A percentile compares a stretch with the other conserved stretches of the same genome.
phyloP scores from a whole-genome alignment of 1,140 invertebrate species.

The Prorops nasuta region DNA sequence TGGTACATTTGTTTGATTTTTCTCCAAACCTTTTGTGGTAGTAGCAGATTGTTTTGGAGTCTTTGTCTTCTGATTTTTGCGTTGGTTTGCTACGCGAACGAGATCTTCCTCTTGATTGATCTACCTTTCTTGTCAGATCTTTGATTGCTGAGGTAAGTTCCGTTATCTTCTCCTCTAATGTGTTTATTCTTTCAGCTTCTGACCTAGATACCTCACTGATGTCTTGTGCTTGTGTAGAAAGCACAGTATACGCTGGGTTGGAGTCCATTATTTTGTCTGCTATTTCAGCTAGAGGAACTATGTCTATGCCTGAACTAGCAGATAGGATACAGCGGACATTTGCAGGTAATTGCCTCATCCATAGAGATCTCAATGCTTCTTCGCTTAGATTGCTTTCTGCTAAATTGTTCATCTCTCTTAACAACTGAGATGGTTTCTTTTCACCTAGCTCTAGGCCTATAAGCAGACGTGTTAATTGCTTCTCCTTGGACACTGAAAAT shows the following conservation, averaged over 20 bases:
- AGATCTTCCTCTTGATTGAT: no score
- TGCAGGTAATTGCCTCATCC: conserved; percentile 23
- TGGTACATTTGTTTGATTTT: neutral
- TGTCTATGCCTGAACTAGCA: neutral
- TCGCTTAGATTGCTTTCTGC: conserved; percentile 11
- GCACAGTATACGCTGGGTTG: neutral
- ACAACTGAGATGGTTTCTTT: conserved; percentile 28
- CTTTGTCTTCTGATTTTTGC: neutral
- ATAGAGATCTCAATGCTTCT: conserved; percentile 17
- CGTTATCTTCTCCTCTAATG: no score
- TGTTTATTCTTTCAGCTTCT: no score
- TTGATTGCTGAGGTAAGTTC: no score
- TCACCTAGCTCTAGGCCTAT: conserved; percentile 26
- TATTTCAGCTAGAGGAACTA: conserved; percentile 5
- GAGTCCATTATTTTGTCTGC: conserved; percentile 9
- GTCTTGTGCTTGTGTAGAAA: neutral
- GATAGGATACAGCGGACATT: conserved; percentile 3
- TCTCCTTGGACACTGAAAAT: conserved; percentile 22
- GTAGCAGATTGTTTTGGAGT: neutral
- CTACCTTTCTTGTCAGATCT: no score
- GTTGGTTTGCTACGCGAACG: neutral
- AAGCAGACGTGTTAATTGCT: conserved; percentile 27
- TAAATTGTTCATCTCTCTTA: conserved; percentile 21
- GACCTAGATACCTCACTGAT: neutral
- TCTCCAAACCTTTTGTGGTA: neutral